Base-by-base conservation (phyloP, 2,888 invertebrate genomes). In the Ectobius pallidus region DNA sequence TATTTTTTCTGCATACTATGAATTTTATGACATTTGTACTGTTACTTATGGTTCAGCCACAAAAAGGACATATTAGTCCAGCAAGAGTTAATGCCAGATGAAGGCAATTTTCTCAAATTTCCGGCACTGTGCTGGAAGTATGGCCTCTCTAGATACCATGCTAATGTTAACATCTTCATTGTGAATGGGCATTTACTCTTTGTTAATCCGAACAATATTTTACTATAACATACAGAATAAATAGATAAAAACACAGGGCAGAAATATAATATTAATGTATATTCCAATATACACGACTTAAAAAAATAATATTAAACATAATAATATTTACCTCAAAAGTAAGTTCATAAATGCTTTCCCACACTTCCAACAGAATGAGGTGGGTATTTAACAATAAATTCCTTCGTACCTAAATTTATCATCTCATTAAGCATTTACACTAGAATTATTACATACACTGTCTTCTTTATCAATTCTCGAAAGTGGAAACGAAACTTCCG, bases 361-460 rank as follows among this genome's bases (percentile, higher is more conserved):
- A 67, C n/a, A 30, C 25, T 25, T 46, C 22, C 49, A 46, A 30
- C 22, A 27, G 9, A 62, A 18, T 30, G 18, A 22, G 18, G 32
- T 62, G 39, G 1, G 34, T 25, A 11, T 34, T 34, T 25, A 67
- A 67, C 67, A 46, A 67, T n/a, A 25, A 58, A 58, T 58, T 58
- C 2, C 16, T 58, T 58, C 6, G 30, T n/a, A 58, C 58, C 30
- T 30, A 30, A 30, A n/a, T n/a, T n/a, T n/a, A 30, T 58, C 4
- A 30, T 6, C 4, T 58, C 30, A 18, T 65, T 70, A 70, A 61
- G 34, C 61, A 61, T 58, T 58, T 61, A 58, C 70, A 61, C 69
- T 69, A 39, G 32, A 14, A 20, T 42, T 58, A 34, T 34, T n/a
- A 20, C 18, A 32, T 55, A 30, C 30, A 52, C 32, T 55, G 11